phyloP scores from a whole-genome alignment of 2,797 vertebrate genomes.

The Ataeniobius toweri region DNA sequence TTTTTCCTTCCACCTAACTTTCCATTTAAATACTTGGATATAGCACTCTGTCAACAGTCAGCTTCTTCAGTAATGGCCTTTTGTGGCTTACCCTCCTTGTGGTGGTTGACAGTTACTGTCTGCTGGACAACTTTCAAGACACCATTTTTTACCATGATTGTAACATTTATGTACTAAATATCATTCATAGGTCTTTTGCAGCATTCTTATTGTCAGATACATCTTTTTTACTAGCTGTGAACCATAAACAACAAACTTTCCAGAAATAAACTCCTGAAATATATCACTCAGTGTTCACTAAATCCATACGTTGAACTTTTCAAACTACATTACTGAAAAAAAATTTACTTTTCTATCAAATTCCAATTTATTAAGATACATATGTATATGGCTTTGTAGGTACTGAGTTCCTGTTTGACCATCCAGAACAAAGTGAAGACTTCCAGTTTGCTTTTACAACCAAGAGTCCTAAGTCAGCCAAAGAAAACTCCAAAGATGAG shows the following conservation, averaged over 20 bases:
- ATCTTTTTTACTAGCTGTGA: background rate
- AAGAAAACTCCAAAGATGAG: constrained; percentile 48
- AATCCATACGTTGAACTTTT: background rate
- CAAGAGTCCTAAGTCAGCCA: constrained; percentile 51
- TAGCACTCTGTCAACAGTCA: background rate
- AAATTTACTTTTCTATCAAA: background rate
- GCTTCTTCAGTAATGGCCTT: too few relatives aligned
- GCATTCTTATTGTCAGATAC: background rate
- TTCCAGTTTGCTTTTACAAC: constrained; percentile 76
- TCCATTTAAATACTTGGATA: background rate
- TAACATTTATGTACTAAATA: background rate
- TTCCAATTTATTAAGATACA: background rate
- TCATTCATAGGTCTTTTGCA: background rate
- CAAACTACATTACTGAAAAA: background rate
- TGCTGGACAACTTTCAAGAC: too few relatives aligned
- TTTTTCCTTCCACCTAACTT: background rate
- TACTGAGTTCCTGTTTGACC: constrained; percentile 75
- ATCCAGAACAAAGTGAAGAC: constrained; percentile 68
- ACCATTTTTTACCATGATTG: too few relatives aligned
- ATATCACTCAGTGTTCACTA: background rate
- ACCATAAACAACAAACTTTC: background rate
- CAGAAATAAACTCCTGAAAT: background rate
- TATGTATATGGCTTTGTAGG: constrained; percentile 48
- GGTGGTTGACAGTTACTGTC: too few relatives aligned
- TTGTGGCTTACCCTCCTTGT: too few relatives aligned